Evolutionary conservation across 2,113 vertebrate genomes (phyloP), one percentile per base, ranked within the genome.

Genomic region (Piaya cayana): DNA sequence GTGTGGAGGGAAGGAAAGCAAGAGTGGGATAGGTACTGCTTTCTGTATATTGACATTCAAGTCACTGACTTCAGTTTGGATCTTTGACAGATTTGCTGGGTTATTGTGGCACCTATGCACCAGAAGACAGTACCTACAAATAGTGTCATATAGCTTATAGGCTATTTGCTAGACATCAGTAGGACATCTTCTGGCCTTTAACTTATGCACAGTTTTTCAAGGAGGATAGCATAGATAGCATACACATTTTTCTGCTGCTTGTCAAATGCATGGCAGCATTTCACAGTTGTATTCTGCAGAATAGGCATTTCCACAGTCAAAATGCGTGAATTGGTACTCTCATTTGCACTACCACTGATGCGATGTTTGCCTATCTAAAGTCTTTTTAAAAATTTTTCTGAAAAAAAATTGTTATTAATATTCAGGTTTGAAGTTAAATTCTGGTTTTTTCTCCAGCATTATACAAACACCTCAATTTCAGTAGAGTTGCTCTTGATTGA

Each of bases 321-420:
- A 76, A 56, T 2, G 1, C 30, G 13, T 72, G 45, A 80, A 72
- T 65, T 15, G 20, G 45, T 56, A 52, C 25, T 59, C 27, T 34
- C 12, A 5, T 50, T 85, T 42, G 34, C 29, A 39, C 13, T 23
- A 6, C 32, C 32, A 62, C 27, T 55, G 37, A 18, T 56, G 56
- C 0, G 1, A n/a, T 43, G 26, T 62, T 82, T 93, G 37, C 12
- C 49, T 39, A 67, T 19, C 25, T 26, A 58, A 86, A 77, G 49
- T 18, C 1, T 0, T 20, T 60, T 63, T 16, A n/a, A n/a, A n/a
- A n/a, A n/a, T n/a, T 27, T 7, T 0, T 3, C 14, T 53, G 5
- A 2, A 52, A 92, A 82, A 60, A 59, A 6, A 25, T 2, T 43
- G 5, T 43, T 65, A 23, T 16, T 68, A 64, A 94, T 45, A n/a